A percentile compares a stretch with the other conserved stretches of the same genome.
Conservation (phyloP, 2,113 vertebrate genomes). For the Proterorhinus semilunaris region DNA sequence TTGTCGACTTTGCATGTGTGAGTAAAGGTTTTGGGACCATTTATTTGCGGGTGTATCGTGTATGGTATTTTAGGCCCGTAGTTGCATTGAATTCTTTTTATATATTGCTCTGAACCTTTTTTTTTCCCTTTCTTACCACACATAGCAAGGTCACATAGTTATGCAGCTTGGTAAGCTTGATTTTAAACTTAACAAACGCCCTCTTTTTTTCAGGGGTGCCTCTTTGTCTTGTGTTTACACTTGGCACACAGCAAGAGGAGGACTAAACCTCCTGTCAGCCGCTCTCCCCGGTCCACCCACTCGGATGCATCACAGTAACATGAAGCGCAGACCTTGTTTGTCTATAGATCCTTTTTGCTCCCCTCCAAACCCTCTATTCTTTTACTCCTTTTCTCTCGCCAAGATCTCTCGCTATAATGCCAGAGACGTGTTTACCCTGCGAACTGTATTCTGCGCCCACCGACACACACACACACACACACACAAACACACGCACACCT, state of each 20-base stretch:
- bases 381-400: constrained; percentile 28
- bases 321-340: constrained; percentile 24
- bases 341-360: constrained; percentile 27
- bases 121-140: too few relatives aligned
- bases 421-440: constrained; percentile 47
- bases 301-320: constrained; percentile 27
- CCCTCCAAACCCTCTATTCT: constrained; percentile 20
- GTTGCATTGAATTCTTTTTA: too few relatives aligned
- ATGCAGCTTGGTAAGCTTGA: background rate
- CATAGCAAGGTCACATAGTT: too few relatives aligned
- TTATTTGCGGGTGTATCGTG: too few relatives aligned
- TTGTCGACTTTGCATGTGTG: too few relatives aligned
- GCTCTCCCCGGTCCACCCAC: constrained; percentile 22
- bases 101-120: too few relatives aligned
- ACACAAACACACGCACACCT: constrained; percentile 8
- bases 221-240: background rate
- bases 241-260: background rate
- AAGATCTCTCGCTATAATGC: constrained; percentile 35
- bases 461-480: background rate
- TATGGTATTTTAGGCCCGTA: too few relatives aligned
- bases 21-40: too few relatives aligned
- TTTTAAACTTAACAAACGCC: constrained; percentile 1
- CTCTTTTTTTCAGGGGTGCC: background rate
- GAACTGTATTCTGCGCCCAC: constrained; percentile 40
- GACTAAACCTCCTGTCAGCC: constrained; percentile 16